Evolutionary conservation across 2,797 vertebrate species (phyloP), one percentile per base, ranked within the genome.

Genomic region (Danio kyathit): DNA sequence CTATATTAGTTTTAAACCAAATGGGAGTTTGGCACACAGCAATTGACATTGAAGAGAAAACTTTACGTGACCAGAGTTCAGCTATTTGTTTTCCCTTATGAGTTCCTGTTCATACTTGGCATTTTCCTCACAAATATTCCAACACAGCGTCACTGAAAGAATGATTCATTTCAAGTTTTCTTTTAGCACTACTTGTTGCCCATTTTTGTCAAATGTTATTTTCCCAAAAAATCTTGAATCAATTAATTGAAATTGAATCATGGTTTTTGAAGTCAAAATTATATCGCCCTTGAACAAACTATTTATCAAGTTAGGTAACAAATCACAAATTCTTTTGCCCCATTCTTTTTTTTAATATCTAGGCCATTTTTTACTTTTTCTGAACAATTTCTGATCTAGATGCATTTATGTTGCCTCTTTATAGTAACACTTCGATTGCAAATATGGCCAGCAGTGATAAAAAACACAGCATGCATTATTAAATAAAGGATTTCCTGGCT

Each of bases 391-490:
- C 38, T 9, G 49, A 41, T 38, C 38, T 38, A 43, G n/a, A 56
- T 56, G 38, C 11, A 19, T 72, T 43, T 56, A 43, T 56, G 19
- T 43, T 40, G 11, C 11, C 5, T 13, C 56, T 41, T 43, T 72
- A 41, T 11, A 17, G 11, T 52, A 16, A 29, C 38, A 43, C 40
- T 21, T 43, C 17, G 65, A 40, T n/a, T 3, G 6, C 41, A 59
- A 0, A 44, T 44, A 56, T 41, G 43, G 5, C 12, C 46, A 51
- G 6, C 2, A 40, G 29, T 46, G 61, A 41, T 72, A 29, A 29
- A n/a, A 72, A 44, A 56, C 63, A 56, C 16, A 56, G 5, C 74
- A 46, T 66, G 17, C 40, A 21, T 56, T 66, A 44, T 43, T 56
- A 14, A 76, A 66, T 56, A 56, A 76, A 65, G 41, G 40, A 9